Percentiles rank a stretch among this genome's conserved stretches.
phyloP scores from a whole-genome alignment of 1,140 invertebrate genomes.

The Polypedilum pembai region DNA sequence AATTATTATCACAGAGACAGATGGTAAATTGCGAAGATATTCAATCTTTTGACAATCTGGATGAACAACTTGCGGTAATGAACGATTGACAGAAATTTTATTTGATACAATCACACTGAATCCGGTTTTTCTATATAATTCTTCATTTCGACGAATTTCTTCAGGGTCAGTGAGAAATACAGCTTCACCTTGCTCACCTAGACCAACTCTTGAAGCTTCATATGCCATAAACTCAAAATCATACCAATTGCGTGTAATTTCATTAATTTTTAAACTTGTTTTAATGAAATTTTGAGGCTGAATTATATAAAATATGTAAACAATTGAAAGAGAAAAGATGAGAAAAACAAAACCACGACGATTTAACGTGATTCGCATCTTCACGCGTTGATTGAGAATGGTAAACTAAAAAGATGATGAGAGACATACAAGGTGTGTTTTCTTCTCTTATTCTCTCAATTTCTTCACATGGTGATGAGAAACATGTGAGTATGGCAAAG shows the following conservation, averaged over 20 bases:
- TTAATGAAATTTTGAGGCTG: background rate
- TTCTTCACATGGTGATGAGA: too few relatives aligned
- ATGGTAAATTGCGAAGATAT: background rate
- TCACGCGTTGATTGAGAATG: conserved; percentile 24
- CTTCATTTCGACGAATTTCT: conserved; percentile 45
- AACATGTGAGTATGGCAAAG: too few relatives aligned
- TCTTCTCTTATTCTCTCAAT: too few relatives aligned
- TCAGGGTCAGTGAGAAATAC: conserved; percentile 48
- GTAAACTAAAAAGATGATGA: too few relatives aligned
- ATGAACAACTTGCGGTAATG: background rate
- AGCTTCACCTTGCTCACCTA: conserved; percentile 63
- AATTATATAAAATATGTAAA: background rate
- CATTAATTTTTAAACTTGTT: background rate
- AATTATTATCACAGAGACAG: background rate
- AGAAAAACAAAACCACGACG: conserved; percentile 39
- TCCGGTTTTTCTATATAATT: conserved; percentile 66
- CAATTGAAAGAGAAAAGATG: conserved; percentile 29
- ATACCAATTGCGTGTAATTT: conserved; percentile 55
- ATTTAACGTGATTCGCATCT: conserved; percentile 30
- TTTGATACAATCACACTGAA: conserved; percentile 75
- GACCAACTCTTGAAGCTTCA: conserved; percentile 51
- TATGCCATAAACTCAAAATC: conserved; percentile 54
- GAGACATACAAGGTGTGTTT: too few relatives aligned
- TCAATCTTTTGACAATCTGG: background rate
- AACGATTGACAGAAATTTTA: conserved; percentile 53